A percentile compares a stretch with the other conserved stretches of the same genome.
Evolutionary conservation across 2,888 invertebrate species (phyloP).

Genomic region (Calliopum simillimum): DNA sequence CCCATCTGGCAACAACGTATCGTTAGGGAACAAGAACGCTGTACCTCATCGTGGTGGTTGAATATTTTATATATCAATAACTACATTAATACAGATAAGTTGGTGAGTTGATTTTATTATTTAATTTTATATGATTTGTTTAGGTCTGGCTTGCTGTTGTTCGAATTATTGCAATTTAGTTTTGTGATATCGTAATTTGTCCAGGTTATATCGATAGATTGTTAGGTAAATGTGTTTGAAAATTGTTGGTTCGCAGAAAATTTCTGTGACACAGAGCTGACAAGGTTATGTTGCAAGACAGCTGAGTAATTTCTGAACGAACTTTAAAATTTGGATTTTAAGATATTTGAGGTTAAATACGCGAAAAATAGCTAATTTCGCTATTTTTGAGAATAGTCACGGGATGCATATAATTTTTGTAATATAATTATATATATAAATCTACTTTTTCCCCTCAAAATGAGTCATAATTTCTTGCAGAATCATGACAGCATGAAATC

Average conservation of each 20-base stretch:
- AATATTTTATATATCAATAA: constrained; percentile 81
- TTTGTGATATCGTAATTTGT: background rate
- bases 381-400: too few species aligned
- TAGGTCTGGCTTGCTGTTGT: background rate
- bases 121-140: background rate
- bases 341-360: too few species aligned
- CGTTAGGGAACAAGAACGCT: constrained; percentile 71
- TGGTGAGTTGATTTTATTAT: constrained; percentile 48
- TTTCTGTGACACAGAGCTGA: too few species aligned
- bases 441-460: too few species aligned
- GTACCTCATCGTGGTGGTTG: constrained; percentile 78
- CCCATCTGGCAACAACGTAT: constrained; percentile 79
- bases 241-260: background rate
- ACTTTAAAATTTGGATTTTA: too few species aligned
- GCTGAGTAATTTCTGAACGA: too few species aligned
- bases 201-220: background rate
- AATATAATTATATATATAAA: too few species aligned
- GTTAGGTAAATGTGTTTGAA: background rate
- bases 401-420: too few species aligned
- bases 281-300: too few species aligned
- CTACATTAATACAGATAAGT: constrained; percentile 73
- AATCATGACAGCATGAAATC: too few species aligned
- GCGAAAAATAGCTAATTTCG: too few species aligned
- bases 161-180: background rate
- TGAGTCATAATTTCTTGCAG: too few species aligned